Evolutionary conservation across 2,113 vertebrate genomes (phyloP).

Genomic region (Lamprotornis superbus): DNA sequence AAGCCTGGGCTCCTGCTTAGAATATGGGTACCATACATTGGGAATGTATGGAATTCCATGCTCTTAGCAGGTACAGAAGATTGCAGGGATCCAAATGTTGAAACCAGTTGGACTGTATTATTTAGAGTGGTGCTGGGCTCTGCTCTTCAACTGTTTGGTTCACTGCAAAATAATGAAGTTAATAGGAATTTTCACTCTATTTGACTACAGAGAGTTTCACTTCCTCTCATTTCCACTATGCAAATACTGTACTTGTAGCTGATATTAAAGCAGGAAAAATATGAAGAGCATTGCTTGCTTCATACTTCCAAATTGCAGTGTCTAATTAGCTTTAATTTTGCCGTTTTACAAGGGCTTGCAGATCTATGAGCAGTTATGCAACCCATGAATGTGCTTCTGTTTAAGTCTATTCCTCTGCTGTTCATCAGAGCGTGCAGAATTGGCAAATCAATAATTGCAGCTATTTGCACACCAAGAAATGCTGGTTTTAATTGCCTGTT

Average conservation of each 20-base stretch:
- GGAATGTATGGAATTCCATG: neutral
- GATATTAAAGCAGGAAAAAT: conserved; percentile 3
- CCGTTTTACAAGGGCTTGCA: conserved; percentile 23
- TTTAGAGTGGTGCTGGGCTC: neutral
- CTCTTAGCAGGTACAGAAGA: neutral
- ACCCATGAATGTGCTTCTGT: conserved; percentile 45
- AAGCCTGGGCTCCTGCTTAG: neutral
- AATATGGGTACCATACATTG: neutral
- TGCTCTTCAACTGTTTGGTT: neutral
- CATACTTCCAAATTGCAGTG: conserved; percentile 6
- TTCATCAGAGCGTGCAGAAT: conserved; percentile 27
- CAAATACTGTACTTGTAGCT: neutral
- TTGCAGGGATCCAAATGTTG: neutral
- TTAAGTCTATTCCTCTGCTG: conserved; percentile 33
- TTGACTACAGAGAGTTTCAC: neutral
- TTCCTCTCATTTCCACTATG: neutral
- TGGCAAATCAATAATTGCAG: conserved; percentile 55
- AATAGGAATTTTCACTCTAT: neutral
- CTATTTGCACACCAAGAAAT: conserved; percentile 28
- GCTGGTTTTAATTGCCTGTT: neutral
- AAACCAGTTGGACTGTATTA: neutral
- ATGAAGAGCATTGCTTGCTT: neutral
- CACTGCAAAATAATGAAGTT: neutral
- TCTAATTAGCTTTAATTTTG: conserved; percentile 51
- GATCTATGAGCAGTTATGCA: conserved; percentile 25